Base-by-base conservation (phyloP, 2,113 vertebrate species). In the Puma concolor region DNA sequence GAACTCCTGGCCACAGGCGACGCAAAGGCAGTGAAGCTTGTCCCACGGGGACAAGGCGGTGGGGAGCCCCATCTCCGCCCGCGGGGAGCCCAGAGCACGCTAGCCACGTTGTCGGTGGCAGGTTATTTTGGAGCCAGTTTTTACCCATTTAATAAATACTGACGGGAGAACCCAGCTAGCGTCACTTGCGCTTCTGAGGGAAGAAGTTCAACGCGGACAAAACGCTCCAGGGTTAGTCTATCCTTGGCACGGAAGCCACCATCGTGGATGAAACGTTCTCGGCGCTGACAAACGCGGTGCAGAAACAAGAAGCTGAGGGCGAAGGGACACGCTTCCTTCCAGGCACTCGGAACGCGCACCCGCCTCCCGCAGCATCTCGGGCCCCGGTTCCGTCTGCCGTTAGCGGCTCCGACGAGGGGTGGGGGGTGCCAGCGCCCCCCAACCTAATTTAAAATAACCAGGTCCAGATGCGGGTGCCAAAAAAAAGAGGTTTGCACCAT, bases 401-500 rank as follows among this genome's bases (percentile, higher is more conserved):
- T 82, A 95, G 94, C 92, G 66, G 60, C 3, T 69, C 80, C 41
- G 38, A 60, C 95, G 96, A 97, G 93, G 90, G 91, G 87, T 96
- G 83, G 97, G 87, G 96, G 82, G 97, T 95, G 81, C 97, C 95
- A 97, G 97, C 88, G 93, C 97, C 93, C 60, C 96, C 95, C 95
- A 97, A 96, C n/a, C 88, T 87, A 81, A 97, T 98, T 98, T 97
- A 97, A 97, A 98, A 97, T 98, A 99, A 99, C 98, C 36, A 98
- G 97, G 80, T 98, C 98, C 99, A 99, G 98, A 98, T 98, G 98
- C 88, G 93, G 69, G 98, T 89, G 98, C 98, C 98, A 98, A 86
- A 98, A 98, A 98, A 98, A 97, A 94, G 95, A 98, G 97, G 97
- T 85, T 97, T 95, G 95, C 48, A 90, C 92, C 88, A 88, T 97